Evolutionary conservation across 2,888 invertebrate genomes (phyloP), one percentile per base, ranked within the genome.

Genomic region (Drosophila tripunctata): DNA sequence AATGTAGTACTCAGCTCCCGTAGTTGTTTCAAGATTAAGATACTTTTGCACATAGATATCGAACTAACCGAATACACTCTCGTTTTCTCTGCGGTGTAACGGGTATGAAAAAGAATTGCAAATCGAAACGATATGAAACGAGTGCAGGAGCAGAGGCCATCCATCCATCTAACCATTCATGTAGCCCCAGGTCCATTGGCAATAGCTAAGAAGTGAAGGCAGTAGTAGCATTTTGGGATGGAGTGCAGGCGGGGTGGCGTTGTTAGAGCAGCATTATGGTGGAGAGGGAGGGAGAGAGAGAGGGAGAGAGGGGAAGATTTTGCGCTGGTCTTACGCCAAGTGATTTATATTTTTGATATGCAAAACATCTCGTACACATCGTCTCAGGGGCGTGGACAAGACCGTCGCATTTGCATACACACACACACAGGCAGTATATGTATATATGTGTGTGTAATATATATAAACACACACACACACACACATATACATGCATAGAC

Each of bases 261-360:
- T n/a, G n/a, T n/a, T n/a, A n/a, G n/a, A n/a, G n/a, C n/a, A n/a
- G n/a, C n/a, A n/a, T n/a, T n/a, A 8, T 2, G 10, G 3, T 19
- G 5, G 17, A 41, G 19, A 30, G 12, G 2, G 7, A 5, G 12
- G 21, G 21, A 36, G 3, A 30, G 36, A 27, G 27, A 27, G 8
- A 7, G 14, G 12, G 27, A 24, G 35, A 45, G 24, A 22, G 41
- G 35, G 21, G 52, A 44, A 43, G 10, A 22, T 30, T 62, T 51
- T 64, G 63, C 58, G 80, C 81, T 85, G 81, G 81, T 82, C 81
- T 87, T 82, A 82, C 76, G 85, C 74, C 85, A 82, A 88, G 87
- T 85, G 84, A 85, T 85, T 85, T 85, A 85, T 85, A 82, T 85
- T 87, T 88, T 78, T 78, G 88, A 88, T 88, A 85, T 88, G 88